A percentile compares a stretch with the other conserved stretches of the same genome.
These are phyloP conservation scores for Hepsetus odoe DNA, from an alignment of 2,113 vertebrate species.

Conservation along the genomic window DNA sequence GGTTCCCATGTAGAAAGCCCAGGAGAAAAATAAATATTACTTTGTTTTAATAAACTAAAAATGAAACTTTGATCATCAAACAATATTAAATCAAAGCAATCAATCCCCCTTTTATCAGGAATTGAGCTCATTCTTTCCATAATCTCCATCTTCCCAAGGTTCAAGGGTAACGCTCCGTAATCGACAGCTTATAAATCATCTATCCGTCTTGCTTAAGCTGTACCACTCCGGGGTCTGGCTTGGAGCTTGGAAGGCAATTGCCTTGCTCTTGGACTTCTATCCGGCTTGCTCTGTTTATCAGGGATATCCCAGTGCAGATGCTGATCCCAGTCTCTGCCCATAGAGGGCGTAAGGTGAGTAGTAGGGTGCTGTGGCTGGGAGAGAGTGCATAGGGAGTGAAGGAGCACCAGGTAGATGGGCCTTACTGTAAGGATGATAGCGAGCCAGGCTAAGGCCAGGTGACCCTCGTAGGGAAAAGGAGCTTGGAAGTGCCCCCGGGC, in stretches of 20 bases:
- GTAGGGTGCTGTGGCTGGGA: constrained; percentile 87
- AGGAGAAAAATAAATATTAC: constrained; percentile 96
- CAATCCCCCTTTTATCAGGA: constrained; percentile 27
- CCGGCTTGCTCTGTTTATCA: constrained; percentile 69
- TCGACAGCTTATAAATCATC: background rate
- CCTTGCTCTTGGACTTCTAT: constrained; percentile 34
- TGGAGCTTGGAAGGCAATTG: background rate
- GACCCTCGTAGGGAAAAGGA: constrained; percentile 93
- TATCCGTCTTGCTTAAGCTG: background rate
- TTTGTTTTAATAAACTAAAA: constrained; percentile 72
- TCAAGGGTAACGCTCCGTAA: background rate
- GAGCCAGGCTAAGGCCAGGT: constrained; percentile 89
- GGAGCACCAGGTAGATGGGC: constrained; percentile 87
- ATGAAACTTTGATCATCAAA: constrained; percentile 57
- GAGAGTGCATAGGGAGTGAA: constrained; percentile 86
- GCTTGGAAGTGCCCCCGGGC: constrained; percentile 83
- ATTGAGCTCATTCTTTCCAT: background rate
- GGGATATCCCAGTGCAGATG: constrained; percentile 96
- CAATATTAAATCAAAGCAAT: constrained; percentile 56
- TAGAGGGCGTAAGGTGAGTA: constrained; percentile 97
- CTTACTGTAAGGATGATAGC: constrained; percentile 97
- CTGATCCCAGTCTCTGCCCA: constrained; percentile 94
- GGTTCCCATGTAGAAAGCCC: constrained; percentile 83
- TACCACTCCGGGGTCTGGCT: background rate
- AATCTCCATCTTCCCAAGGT: background rate